Conservation (phyloP, 2,888 invertebrate genomes). For the Lampropteryx suffumata region DNA sequence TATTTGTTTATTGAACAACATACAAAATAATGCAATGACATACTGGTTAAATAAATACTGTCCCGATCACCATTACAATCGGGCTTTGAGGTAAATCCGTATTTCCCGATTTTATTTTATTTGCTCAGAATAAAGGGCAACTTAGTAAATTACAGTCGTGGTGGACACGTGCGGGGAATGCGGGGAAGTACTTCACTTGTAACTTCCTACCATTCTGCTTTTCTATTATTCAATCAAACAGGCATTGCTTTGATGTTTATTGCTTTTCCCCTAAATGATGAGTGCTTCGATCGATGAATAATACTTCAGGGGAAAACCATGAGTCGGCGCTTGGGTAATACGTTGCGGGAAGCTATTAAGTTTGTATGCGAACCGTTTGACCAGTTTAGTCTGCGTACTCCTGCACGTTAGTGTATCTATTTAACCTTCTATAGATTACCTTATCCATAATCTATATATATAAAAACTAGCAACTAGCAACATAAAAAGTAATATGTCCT, state of each 20-base stretch:
- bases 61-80: neutral
- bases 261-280: slow-evolving; percentile 62
- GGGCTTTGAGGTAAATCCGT: slow-evolving; percentile 2
- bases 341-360: slow-evolving; percentile 13
- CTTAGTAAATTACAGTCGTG: slow-evolving; percentile 35
- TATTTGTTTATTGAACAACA: too few relatives aligned
- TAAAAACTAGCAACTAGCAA: too few relatives aligned
- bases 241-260: slow-evolving; percentile 62
- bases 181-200: slow-evolving; percentile 39
- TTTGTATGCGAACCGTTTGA: neutral
- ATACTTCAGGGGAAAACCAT: slow-evolving; percentile 65
- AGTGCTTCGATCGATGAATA: slow-evolving; percentile 57
- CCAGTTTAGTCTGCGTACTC: neutral
- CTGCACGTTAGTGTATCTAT: too few relatives aligned
- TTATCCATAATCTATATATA: too few relatives aligned
- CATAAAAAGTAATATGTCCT: too few relatives aligned
- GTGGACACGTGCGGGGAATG: slow-evolving; percentile 40
- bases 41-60: neutral
- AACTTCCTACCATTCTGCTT: slow-evolving; percentile 38
- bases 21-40: too few relatives aligned
- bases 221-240: slow-evolving; percentile 66
- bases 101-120: slow-evolving; percentile 19
- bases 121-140: slow-evolving; percentile 25
- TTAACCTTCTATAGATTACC: too few relatives aligned
- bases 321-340: slow-evolving; percentile 44